Percentiles rank a stretch among this genome's conserved stretches.
These are phyloP conservation scores for Diadema setosum DNA, from an alignment of 35 echinoderm and acorn worm species.

Conservation along the genomic window DNA sequence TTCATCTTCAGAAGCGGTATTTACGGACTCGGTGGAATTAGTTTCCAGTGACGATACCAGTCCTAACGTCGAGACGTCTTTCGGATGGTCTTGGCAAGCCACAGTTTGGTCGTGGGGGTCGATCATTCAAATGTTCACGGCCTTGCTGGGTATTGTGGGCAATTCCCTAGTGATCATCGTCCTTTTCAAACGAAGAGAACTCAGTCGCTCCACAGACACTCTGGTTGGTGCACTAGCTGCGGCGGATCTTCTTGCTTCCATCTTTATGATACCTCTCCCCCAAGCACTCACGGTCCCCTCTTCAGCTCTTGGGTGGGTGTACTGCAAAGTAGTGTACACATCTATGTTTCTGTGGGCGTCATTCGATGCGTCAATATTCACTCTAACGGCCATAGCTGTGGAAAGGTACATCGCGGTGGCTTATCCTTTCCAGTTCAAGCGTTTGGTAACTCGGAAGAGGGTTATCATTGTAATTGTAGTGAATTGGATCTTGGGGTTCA, in stretches of 20 bases:
- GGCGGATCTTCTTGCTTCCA: slow-evolving; percentile 40
- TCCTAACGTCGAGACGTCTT: no score
- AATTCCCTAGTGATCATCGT: slow-evolving; percentile 61
- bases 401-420: slow-evolving; percentile 68
- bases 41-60: no score
- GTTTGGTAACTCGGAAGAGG: no score
- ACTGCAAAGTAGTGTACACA: slow-evolving; percentile 52
- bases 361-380: slow-evolving; percentile 59
- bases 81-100: background rate
- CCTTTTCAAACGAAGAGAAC: background rate
- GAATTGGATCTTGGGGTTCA: no score
- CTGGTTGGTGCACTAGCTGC: slow-evolving; percentile 57
- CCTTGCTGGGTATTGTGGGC: slow-evolving; percentile 44
- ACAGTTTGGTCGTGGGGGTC: background rate
- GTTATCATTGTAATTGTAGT: no score
- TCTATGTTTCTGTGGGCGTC: slow-evolving; percentile 53
- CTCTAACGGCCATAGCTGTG: slow-evolving; percentile 25
- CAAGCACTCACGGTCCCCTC: background rate
- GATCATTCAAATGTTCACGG: background rate
- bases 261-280: slow-evolving; percentile 28
- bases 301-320: background rate
- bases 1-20: no score
- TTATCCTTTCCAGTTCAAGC: slow-evolving; percentile 47
- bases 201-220: slow-evolving; percentile 33
- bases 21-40: no score